These are phyloP conservation scores for Myzus persicae DNA, from an alignment of 1,140 invertebrate genomes.

Conservation along the genomic window DNA sequence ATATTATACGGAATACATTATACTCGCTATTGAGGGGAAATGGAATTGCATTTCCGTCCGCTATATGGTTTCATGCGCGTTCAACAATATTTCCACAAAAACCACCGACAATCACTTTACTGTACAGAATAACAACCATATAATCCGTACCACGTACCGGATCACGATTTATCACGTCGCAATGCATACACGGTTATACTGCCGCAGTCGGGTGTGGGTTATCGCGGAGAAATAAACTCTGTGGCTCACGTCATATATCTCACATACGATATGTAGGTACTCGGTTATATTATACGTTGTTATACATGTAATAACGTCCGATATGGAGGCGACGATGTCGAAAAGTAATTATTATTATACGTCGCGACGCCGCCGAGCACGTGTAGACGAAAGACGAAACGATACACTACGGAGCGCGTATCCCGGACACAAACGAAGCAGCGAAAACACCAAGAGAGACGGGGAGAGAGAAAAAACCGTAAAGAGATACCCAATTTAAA, in stretches of 20 bases:
- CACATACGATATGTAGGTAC: neutral
- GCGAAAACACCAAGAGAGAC: neutral
- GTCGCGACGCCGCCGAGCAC: neutral
- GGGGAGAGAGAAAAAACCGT: neutral
- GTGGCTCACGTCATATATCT: neutral
- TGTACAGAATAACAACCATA: neutral
- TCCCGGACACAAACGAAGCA: neutral
- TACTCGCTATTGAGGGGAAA: neutral
- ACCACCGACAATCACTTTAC: neutral
- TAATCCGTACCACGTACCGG: neutral
- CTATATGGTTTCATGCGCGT: neutral
- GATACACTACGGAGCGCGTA: too few species aligned
- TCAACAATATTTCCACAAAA: neutral
- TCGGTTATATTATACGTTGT: neutral
- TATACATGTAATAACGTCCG: neutral
- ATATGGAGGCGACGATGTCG: neutral
- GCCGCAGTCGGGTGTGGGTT: neutral
- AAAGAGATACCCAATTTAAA: conserved; percentile 33
- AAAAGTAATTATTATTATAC: conserved; percentile 39
- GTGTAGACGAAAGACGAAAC: neutral
- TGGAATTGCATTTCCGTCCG: neutral
- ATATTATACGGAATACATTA: neutral
- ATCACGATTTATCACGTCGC: neutral
- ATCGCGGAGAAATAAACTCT: neutral
- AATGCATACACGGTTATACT: neutral